These are phyloP conservation scores for Ormyrus rosae DNA, from an alignment of 2,888 invertebrate species.

Conservation along the genomic window DNA sequence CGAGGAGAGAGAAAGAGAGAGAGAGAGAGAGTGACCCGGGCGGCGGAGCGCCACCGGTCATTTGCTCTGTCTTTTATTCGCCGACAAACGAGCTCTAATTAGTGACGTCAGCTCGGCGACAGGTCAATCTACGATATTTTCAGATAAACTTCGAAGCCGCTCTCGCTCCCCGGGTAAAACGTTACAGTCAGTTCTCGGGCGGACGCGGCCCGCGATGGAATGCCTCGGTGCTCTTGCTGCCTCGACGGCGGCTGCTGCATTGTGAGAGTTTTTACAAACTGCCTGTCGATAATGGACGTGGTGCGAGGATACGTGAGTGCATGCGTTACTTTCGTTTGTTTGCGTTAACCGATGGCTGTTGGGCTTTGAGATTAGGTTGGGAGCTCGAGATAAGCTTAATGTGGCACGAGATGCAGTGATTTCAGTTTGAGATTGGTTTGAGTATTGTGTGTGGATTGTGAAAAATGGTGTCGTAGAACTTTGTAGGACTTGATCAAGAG, in stretches of 20 bases:
- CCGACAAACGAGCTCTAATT: constrained; percentile 70
- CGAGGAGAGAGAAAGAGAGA: no score
- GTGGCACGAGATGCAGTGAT: no score
- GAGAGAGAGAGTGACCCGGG: background rate
- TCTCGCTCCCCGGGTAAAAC: constrained; percentile 46
- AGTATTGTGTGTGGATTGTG: no score
- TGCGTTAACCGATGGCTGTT: no score
- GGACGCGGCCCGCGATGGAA: constrained; percentile 50
- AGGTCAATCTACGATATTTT: constrained; percentile 73
- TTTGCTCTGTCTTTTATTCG: constrained; percentile 35
- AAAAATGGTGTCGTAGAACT: no score
- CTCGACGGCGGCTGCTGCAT: background rate
- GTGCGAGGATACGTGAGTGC: constrained; percentile 71
- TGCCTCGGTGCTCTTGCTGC: constrained; percentile 27
- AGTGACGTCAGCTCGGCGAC: constrained; percentile 74
- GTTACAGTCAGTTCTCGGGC: constrained; percentile 61
- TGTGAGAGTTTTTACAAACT: background rate
- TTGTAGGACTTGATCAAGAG: no score
- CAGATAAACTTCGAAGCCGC: constrained; percentile 68
- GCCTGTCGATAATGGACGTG: constrained; percentile 65
- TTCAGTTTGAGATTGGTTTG: no score
- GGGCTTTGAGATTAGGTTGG: no score
- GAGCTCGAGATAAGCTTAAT: no score
- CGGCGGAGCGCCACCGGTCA: background rate
- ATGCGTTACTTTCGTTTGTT: constrained; percentile 16